These are phyloP conservation scores for Threskiornis aethiopicus DNA, from an alignment of 2,797 vertebrate genomes.

Conservation along the genomic window DNA sequence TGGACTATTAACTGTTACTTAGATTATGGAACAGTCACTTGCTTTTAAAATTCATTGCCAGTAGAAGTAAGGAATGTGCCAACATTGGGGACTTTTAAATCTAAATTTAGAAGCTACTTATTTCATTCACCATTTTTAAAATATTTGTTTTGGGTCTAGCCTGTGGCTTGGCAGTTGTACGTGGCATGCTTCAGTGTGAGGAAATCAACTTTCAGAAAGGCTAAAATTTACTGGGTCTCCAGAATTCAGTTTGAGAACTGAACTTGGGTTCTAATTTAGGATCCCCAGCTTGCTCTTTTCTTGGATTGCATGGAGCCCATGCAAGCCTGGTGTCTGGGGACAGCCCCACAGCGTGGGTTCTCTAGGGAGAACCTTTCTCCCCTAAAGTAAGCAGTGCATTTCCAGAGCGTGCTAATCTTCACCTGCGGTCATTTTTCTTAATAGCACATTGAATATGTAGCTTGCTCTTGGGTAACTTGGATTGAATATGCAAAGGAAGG, in stretches of 20 bases:
- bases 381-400: background rate
- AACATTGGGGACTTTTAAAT: conserved; percentile 47
- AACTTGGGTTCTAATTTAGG: background rate
- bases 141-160: conserved; percentile 69
- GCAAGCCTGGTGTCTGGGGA: background rate
- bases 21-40: conserved; percentile 45
- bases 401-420: background rate
- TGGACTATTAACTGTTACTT: conserved; percentile 31
- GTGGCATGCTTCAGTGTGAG: background rate
- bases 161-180: conserved; percentile 57
- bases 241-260: conserved; percentile 1
- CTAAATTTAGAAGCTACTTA: conserved; percentile 67
- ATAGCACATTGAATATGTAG: background rate
- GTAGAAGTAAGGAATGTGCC: conserved; percentile 46
- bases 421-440: background rate
- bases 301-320: background rate
- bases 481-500: background rate
- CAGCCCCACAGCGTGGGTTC: background rate
- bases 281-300: background rate
- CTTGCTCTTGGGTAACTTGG: background rate
- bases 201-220: conserved; percentile 37
- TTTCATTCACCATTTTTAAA: conserved; percentile 65
- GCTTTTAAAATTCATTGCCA: conserved; percentile 46
- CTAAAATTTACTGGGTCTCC: conserved; percentile 29
- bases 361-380: background rate